phyloP scores from a whole-genome alignment of 2,888 invertebrate species.

The Sinelater perroti region DNA sequence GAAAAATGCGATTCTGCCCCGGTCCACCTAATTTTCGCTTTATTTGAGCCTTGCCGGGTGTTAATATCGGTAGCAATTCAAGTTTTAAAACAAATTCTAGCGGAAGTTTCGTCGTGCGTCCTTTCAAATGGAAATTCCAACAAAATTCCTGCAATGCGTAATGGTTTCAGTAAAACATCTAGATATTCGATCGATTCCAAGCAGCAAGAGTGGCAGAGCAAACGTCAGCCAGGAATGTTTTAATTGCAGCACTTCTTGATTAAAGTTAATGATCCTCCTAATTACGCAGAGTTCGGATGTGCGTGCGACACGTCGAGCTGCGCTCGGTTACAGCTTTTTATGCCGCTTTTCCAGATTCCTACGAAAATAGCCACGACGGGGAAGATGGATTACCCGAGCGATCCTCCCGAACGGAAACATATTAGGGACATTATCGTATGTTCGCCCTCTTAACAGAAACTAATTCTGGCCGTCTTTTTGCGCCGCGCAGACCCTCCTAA shows the following conservation, averaged over 20 bases:
- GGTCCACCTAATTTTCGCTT: too few relatives aligned
- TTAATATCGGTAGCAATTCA: too few relatives aligned
- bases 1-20: too few relatives aligned
- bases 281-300: conserved; percentile 24
- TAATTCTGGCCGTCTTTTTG: conserved; percentile 26
- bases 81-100: too few relatives aligned
- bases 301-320: conserved; percentile 19
- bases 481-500: conserved; percentile 18
- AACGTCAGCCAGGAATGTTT: conserved; percentile 17
- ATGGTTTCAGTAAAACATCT: too few relatives aligned
- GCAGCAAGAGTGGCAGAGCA: too few relatives aligned
- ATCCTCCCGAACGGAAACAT: conserved; percentile 26
- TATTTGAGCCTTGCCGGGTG: too few relatives aligned
- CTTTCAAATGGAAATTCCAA: too few relatives aligned
- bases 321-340: conserved; percentile 3
- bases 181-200: too few relatives aligned
- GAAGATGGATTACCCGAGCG: conserved; percentile 24
- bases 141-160: too few relatives aligned
- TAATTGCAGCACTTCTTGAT: conserved; percentile 22
- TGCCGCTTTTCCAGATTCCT: not conserved
- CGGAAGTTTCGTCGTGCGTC: too few relatives aligned
- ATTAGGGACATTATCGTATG: conserved; percentile 28
- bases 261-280: conserved; percentile 21
- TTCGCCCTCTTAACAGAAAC: conserved; percentile 18
- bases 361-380: conserved; percentile 1